Percentiles rank a stretch among this genome's conserved stretches.
Conservation (phyloP, 2,888 invertebrate genomes). For the Gymnosoma rotundatum region DNA sequence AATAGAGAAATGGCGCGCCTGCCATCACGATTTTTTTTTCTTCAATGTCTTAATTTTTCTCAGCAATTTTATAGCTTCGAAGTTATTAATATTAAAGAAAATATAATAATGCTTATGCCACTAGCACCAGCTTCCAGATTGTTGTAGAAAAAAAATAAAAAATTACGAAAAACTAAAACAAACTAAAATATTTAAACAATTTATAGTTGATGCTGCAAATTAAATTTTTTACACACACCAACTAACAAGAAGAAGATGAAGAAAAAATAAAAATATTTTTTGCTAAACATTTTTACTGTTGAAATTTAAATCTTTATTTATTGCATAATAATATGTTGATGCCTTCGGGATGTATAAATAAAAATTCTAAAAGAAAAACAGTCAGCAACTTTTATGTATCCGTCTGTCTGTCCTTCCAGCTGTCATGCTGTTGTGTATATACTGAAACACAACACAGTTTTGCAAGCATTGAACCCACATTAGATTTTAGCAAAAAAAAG, state of each 20-base stretch:
- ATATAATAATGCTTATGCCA: background rate
- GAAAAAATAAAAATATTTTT: background rate
- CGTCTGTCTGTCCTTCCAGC: conserved; percentile 25
- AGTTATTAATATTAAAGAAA: conserved; percentile 39
- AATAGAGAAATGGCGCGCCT: background rate
- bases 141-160: background rate
- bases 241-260: background rate
- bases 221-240: conserved; percentile 39
- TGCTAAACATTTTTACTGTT: conserved; percentile 24
- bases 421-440: conserved; percentile 36
- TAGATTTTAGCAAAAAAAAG: conserved; percentile 23
- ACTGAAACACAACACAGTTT: conserved; percentile 21
- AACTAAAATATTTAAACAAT: conserved; percentile 38
- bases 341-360: conserved; percentile 55
- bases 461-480: conserved; percentile 53
- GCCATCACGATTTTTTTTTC: conserved; percentile 1
- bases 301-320: conserved; percentile 69
- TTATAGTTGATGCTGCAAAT: conserved; percentile 57
- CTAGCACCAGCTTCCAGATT: background rate
- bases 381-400: background rate
- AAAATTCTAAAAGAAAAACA: conserved; percentile 54
- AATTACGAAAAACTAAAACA: background rate
- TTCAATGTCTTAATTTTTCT: conserved; percentile 35
- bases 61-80: conserved; percentile 30
- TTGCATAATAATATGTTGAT: conserved; percentile 69